These are phyloP conservation scores for Ectobius pallidus DNA, from an alignment of 2,888 invertebrate genomes.

Conservation along the genomic window DNA sequence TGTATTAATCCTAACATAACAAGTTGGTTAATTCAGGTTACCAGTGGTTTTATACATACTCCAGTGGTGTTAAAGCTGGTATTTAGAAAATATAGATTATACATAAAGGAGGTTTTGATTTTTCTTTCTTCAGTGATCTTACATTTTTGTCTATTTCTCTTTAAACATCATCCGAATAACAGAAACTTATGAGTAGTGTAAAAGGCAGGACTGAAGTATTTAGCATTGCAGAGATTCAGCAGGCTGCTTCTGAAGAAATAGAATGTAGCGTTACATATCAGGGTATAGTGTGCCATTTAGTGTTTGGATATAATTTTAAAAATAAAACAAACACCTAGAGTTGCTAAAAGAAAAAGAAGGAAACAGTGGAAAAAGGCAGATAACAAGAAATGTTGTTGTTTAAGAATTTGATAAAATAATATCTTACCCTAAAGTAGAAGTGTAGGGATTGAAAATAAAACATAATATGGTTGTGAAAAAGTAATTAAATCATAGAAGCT, in stretches of 20 bases:
- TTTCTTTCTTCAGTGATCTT: background rate
- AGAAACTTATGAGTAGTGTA: background rate
- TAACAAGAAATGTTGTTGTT: too few species aligned
- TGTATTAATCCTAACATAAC: background rate
- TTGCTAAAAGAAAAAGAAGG: too few species aligned
- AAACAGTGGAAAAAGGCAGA: too few species aligned
- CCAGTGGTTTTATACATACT: conserved; percentile 6
- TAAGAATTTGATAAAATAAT: too few species aligned
- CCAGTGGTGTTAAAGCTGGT: background rate
- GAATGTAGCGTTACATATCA: conserved; percentile 1
- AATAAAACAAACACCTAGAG: too few species aligned
- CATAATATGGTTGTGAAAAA: too few species aligned
- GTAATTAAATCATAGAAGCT: too few species aligned
- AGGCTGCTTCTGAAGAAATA: background rate
- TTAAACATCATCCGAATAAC: background rate
- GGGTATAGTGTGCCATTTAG: background rate
- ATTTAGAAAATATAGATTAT: background rate
- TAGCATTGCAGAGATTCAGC: background rate
- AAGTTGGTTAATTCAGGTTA: conserved; percentile 5
- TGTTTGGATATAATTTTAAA: background rate
- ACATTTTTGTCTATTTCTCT: background rate
- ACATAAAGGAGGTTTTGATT: conserved; percentile 4
- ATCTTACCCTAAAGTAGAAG: too few species aligned
- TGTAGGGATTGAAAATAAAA: too few species aligned
- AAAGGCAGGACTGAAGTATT: background rate